Evolutionary conservation across 2,113 vertebrate species (phyloP), one percentile per base, ranked within the genome.

Genomic region (Tamias sibiricus): DNA sequence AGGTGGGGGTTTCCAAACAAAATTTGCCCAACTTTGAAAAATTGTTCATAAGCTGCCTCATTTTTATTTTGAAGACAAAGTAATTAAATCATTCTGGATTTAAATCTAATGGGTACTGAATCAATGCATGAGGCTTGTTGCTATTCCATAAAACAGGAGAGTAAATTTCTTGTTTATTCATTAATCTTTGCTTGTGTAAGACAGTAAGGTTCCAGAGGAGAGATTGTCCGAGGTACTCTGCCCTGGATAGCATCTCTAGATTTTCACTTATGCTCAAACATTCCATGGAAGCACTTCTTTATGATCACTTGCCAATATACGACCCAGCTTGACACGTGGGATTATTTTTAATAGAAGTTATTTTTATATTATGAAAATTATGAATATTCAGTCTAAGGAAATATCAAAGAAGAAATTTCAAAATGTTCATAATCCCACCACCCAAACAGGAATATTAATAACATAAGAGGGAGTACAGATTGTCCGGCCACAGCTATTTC

Each of bases 341-440:
- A 42, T 84, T 13, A 42, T 52, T 72, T 62, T 62, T 37, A 64
- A 69, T 37, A 88, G 47, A 68, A 74, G 80, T 71, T 22, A 52
- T 59, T 42, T 93, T 42, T n/a, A 75, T 44, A 42, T 75, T 42
- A 35, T 94, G 19, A 81, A 94, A 75, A 89, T 75, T 26, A 69
- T 85, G 22, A 4, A 6, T 75, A 68, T 1, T 7, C 2, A 16
- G 24, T 49, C 24, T 52, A 42, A 77, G 66, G 42, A 93, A 93
- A 57, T 44, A 42, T 8, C 1, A 2, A 62, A 76, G 11, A 79
- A 49, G 44, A 87, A 59, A 44, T 37, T 54, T 86, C 64, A 54
- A 86, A 90, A 71, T 62, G 28, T 6, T 10, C 22, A 13, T 30
- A 89, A 59, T 86, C 20, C 37, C 24, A 54, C 17, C 4, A 75